phyloP scores from a whole-genome alignment of 2,888 invertebrate genomes.

The Cyclophora punctaria region DNA sequence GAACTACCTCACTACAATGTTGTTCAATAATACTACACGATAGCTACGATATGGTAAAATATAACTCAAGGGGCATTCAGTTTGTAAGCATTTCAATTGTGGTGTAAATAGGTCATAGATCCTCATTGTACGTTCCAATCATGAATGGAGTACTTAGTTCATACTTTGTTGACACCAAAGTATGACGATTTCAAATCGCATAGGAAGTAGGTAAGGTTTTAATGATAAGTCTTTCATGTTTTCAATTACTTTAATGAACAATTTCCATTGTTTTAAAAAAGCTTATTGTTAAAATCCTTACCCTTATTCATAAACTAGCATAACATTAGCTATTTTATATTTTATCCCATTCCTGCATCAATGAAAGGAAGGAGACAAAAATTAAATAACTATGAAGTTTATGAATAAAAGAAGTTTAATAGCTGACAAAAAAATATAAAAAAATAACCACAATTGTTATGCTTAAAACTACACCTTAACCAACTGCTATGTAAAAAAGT shows the following conservation, averaged over 20 bases:
- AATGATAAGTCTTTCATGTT: no score
- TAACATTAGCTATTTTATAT: no score
- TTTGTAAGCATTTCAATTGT: constrained; percentile 47
- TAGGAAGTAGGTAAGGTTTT: no score
- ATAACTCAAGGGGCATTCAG: constrained; percentile 20
- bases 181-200: not conserved
- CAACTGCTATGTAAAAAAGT: constrained; percentile 21
- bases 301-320: not conserved
- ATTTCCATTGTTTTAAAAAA: not conserved
- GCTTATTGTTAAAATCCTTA: not conserved
- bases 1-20: constrained; percentile 3
- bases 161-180: constrained; percentile 2
- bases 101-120: constrained; percentile 4
- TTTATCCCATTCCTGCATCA: not conserved
- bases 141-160: constrained; percentile 1
- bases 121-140: no score
- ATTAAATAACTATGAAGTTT: not conserved
- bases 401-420: constrained; percentile 3
- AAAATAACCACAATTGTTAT: constrained; percentile 26
- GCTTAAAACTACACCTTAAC: constrained; percentile 33
- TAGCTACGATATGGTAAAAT: constrained; percentile 63
- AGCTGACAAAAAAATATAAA: constrained; percentile 2
- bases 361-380: not conserved
- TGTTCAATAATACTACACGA: constrained; percentile 20
- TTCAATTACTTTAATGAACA: no score